Evolutionary conservation across 2,888 invertebrate species (phyloP), one percentile per base, ranked within the genome.

Genomic region (Napeogenes inachia): DNA sequence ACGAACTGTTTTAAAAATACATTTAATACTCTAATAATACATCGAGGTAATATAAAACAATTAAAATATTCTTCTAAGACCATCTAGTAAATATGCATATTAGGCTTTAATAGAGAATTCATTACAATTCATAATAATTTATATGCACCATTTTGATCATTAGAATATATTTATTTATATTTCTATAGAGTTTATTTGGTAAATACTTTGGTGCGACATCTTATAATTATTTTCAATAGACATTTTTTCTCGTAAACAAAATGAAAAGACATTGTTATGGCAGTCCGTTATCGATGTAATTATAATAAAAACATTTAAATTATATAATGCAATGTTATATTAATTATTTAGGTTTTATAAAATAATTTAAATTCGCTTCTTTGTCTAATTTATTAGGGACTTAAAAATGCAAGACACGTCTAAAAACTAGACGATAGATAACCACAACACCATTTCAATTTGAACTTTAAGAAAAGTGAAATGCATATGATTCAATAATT

Each of bases 121-220:
- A 60, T 69, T 64, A 42, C 50, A 50, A 50, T 50, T 30, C 59
- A 59, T 66, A 61, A 65, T 65, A 63, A 66, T 62, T 68, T 64
- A 59, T 62, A 76, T 67, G 76, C 76, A 75, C 73, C 73, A 74
- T 73, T 69, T 71, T 67, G 32, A 56, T 42, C 63, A 68, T 64
- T 59, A 63, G 60, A 50, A 58, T 32, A 60, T 54, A 46, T 13
- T 21, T 42, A 42, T 42, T 42, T 42, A 42, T 50, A 50, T 30
- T 50, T 30, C 50, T 50, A 50, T 30, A 50, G 50, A n/a, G 21
- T 62, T 50, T 57, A 53, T 54, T 47, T 54, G 53, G 38, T 64
- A 61, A 56, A 54, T 57, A 54, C 10, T 64, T 50, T 65, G 65
- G 62, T 67, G 65, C 66, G 45, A 57, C 35, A 46, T 21, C 13